phyloP scores from a whole-genome alignment of 2,888 invertebrate genomes.

The Tetropium fuscum region DNA sequence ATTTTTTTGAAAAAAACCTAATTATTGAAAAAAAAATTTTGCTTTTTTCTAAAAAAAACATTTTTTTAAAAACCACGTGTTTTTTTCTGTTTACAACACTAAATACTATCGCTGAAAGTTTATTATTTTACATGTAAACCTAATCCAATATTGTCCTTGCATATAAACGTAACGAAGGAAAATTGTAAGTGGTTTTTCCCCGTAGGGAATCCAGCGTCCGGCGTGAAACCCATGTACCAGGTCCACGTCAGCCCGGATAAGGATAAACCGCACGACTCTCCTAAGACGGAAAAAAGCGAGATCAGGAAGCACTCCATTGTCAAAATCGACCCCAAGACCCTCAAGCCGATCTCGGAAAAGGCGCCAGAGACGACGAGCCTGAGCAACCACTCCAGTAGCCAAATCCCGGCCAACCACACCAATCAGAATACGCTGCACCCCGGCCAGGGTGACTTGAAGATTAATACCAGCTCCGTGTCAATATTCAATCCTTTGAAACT shows the following conservation, averaged over 20 bases:
- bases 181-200: no score
- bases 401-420: not conserved
- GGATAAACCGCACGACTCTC: slow-evolving; percentile 50
- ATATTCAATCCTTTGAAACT: slow-evolving; percentile 65
- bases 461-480: slow-evolving; percentile 65
- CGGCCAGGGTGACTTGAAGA: slow-evolving; percentile 57
- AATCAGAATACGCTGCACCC: not conserved
- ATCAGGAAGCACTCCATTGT: slow-evolving; percentile 65
- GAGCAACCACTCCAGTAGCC: slow-evolving; percentile 44
- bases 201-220: slow-evolving; percentile 70
- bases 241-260: slow-evolving; percentile 64
- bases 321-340: slow-evolving; percentile 72
- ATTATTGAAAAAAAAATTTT: no score
- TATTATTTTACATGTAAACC: no score
- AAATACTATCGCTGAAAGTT: no score
- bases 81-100: no score
- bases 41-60: no score
- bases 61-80: no score
- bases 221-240: slow-evolving; percentile 72
- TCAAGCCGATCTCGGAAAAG: slow-evolving; percentile 68
- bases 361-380: slow-evolving; percentile 61
- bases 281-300: slow-evolving; percentile 56
- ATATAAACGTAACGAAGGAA: no score
- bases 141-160: not conserved
- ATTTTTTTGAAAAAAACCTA: no score